A percentile compares a stretch with the other conserved stretches of the same genome.
Conservation (phyloP, 2,888 invertebrate species). For the Machimus atricapillus region DNA sequence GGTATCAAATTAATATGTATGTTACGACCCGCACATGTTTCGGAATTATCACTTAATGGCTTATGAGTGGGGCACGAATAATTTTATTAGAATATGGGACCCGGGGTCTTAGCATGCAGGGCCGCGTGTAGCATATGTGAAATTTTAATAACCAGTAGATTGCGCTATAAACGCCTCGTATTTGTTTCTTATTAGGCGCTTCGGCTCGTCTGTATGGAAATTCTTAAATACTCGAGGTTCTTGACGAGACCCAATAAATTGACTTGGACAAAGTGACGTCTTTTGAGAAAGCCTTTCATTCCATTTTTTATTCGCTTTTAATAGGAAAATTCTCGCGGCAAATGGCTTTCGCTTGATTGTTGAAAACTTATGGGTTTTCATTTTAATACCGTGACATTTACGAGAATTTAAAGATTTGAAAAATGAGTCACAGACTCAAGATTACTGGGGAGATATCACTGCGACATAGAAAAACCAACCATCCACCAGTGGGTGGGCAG, state of each 20-base stretch:
- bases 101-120: not conserved
- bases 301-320: not conserved
- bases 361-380: not conserved
- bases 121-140: not conserved
- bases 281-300: not conserved
- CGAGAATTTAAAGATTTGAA: not conserved
- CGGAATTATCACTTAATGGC: conserved; percentile 11
- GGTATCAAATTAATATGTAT: not conserved
- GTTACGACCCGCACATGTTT: conserved; percentile 4
- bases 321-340: not conserved
- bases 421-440: not conserved
- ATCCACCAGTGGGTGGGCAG: not conserved
- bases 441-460: not conserved
- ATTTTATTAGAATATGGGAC: not conserved
- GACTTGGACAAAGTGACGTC: not conserved
- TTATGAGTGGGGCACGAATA: not conserved
- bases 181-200: not conserved
- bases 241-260: not conserved
- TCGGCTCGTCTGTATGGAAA: not conserved
- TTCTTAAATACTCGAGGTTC: not conserved
- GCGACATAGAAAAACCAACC: not conserved
- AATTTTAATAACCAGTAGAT: not conserved
- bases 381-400: not conserved
- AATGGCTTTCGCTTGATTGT: not conserved
- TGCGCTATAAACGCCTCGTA: not conserved